These are phyloP conservation scores for Tauraco hartlaubi DNA, from an alignment of 2,797 vertebrate species.

Conservation along the genomic window DNA sequence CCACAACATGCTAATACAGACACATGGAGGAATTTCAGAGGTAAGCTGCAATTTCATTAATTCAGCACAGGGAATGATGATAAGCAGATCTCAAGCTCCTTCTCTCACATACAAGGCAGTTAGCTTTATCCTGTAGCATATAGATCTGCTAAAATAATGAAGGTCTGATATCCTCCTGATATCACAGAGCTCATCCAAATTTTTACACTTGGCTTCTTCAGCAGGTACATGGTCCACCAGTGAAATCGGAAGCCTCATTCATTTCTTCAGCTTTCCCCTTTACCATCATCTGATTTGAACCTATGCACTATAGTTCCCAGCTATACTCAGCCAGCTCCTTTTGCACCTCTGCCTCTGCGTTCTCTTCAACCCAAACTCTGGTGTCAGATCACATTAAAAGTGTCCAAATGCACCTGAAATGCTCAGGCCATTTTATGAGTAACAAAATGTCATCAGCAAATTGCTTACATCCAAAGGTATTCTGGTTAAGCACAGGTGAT, in stretches of 20 bases:
- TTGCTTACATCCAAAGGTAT: neutral
- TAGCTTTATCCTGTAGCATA: neutral
- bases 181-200: neutral
- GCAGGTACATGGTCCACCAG: neutral
- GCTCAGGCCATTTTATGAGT: neutral
- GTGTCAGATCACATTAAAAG: neutral
- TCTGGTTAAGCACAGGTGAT: neutral
- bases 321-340: neutral
- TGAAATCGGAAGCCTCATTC: neutral
- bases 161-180: neutral
- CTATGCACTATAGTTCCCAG: neutral
- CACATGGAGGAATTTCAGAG: neutral
- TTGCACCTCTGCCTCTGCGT: neutral
- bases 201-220: neutral
- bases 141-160: neutral
- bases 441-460: neutral
- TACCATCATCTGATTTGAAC: neutral
- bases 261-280: neutral
- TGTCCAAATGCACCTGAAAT: neutral
- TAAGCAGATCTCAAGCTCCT: neutral
- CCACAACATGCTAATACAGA: neutral
- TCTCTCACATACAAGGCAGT: neutral
- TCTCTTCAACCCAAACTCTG: neutral
- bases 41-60: conserved; percentile 27
- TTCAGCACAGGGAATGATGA: neutral